Evolutionary conservation across 2,888 invertebrate species (phyloP).

Genomic region (Bombylius discolor): DNA sequence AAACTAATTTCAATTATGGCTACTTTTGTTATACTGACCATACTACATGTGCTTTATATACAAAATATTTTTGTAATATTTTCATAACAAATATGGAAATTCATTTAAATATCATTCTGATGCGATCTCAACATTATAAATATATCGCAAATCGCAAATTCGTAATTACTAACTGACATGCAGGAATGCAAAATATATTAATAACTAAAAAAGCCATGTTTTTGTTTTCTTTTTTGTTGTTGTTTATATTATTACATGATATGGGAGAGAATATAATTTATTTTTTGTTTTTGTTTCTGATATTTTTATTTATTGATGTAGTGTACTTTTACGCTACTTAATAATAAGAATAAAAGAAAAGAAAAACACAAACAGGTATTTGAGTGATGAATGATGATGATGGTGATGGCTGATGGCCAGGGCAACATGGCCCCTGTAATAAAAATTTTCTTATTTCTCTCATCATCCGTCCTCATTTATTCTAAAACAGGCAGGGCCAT

Average conservation of each 20-base stretch:
- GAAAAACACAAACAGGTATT: too few relatives aligned
- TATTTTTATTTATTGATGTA: too few relatives aligned
- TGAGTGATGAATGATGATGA: too few relatives aligned
- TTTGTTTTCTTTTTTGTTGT: not conserved
- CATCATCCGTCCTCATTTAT: not conserved
- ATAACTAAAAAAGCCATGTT: not conserved
- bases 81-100: not conserved
- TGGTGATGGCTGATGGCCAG: not conserved
- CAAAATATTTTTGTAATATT: not conserved
- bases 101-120: constrained; percentile 9
- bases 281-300: too few relatives aligned
- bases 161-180: constrained; percentile 5
- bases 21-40: not conserved
- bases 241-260: not conserved
- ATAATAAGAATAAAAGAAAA: too few relatives aligned
- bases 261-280: not conserved
- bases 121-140: not conserved
- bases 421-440: not conserved
- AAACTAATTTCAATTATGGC: not conserved
- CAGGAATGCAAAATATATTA: not conserved
- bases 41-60: not conserved
- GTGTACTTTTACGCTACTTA: too few relatives aligned
- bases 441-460: not conserved
- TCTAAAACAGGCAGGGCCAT: not conserved
- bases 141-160: not conserved